Conservation (phyloP, 2,797 vertebrate genomes). For the Phrynocephalus vlangalii region DNA sequence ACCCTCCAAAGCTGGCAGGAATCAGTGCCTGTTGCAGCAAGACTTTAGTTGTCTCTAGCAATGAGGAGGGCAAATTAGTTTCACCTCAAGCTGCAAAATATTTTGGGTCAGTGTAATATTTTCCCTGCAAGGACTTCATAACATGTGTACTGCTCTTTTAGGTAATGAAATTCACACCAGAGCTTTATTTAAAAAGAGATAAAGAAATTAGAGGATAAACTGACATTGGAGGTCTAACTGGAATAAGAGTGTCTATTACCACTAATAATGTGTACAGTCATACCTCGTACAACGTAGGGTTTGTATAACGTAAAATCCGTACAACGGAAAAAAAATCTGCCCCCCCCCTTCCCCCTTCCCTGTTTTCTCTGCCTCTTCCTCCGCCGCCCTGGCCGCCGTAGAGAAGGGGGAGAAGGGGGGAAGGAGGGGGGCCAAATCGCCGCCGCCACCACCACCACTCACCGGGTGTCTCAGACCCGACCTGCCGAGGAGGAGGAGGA, state of each 20-base stretch:
- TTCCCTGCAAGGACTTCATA: neutral
- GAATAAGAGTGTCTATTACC: neutral
- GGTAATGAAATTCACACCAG: neutral
- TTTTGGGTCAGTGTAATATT: neutral
- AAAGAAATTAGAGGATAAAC: neutral
- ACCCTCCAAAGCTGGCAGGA: neutral
- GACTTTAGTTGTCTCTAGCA: neutral
- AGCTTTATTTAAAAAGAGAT: neutral
- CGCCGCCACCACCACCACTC: too few species aligned
- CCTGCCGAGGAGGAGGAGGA: too few species aligned
- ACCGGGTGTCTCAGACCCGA: too few species aligned
- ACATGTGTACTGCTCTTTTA: neutral
- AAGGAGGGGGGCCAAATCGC: too few species aligned
- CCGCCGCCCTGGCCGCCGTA: too few species aligned
- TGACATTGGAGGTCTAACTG: neutral
- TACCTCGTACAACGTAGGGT: too few species aligned
- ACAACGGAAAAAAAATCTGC: too few species aligned
- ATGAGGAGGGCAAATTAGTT: neutral
- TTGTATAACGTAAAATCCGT: too few species aligned
- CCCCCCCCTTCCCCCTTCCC: too few species aligned
- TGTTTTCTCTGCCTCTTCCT: too few species aligned
- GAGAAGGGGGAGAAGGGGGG: too few species aligned
- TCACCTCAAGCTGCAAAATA: neutral
- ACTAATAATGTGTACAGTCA: neutral
- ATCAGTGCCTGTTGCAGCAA: neutral